phyloP scores from a whole-genome alignment of 2,113 vertebrate genomes.

The Phylloscopus trochiloides region DNA sequence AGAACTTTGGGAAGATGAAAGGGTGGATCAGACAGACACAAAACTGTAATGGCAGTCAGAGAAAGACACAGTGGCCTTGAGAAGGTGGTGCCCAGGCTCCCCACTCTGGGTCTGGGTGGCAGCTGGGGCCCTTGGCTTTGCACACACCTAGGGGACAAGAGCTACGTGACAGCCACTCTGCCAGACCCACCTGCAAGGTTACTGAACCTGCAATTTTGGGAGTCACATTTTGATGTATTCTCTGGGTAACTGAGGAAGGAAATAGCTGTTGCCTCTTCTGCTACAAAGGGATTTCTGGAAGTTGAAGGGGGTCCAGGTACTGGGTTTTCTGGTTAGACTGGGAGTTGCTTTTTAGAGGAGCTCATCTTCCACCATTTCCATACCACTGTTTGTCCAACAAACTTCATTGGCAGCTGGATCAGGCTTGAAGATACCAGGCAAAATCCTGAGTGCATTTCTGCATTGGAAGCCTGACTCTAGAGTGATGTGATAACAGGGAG shows the following conservation, averaged over 20 bases:
- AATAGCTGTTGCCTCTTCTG: neutral
- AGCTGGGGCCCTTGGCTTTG: neutral
- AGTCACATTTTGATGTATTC: neutral
- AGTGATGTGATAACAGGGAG: neutral
- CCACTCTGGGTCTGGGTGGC: neutral
- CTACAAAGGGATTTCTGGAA: neutral
- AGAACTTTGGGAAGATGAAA: neutral
- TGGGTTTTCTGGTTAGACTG: neutral
- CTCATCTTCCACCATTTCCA: neutral
- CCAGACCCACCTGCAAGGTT: neutral
- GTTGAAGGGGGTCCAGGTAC: neutral
- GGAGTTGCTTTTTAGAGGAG: neutral
- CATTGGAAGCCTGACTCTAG: neutral
- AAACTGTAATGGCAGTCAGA: neutral
- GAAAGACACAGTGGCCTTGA: fast-evolving
- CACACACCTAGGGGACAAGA: neutral
- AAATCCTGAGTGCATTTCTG: neutral
- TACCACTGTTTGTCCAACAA: neutral
- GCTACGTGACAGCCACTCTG: neutral
- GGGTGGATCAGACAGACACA: neutral
- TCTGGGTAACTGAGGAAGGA: neutral
- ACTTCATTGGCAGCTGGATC: neutral
- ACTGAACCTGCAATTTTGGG: neutral
- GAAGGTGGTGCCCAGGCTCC: neutral
- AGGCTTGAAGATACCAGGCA: neutral